Percentiles rank a stretch among this genome's conserved stretches.
Evolutionary conservation across 1,140 invertebrate genomes (phyloP).

Genomic region (Hylaeus anthracinus): DNA sequence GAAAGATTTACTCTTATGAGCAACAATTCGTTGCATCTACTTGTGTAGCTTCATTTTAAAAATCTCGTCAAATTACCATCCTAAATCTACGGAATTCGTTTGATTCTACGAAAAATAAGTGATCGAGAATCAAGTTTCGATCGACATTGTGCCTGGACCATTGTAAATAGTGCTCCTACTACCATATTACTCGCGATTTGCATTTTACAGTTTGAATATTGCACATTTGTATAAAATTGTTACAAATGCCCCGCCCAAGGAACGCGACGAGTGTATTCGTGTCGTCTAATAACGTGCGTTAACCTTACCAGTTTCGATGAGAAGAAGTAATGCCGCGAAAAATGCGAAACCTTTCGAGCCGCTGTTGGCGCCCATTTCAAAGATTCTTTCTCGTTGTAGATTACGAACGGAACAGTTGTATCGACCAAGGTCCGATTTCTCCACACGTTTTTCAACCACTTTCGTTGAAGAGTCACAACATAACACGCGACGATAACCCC

Average conservation of each 20-base stretch:
- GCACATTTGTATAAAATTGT: background rate
- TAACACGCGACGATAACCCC: background rate
- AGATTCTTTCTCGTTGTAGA: background rate
- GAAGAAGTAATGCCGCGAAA: conserved; percentile 39
- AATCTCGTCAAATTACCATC: too few relatives aligned
- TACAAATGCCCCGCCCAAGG: conserved; percentile 62
- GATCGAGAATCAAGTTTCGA: background rate
- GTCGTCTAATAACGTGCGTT: conserved; percentile 25
- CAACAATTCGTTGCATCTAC: background rate
- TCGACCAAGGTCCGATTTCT: background rate
- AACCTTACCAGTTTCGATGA: conserved; percentile 62
- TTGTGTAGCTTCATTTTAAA: too few relatives aligned
- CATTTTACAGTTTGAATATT: background rate
- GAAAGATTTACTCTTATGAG: too few relatives aligned
- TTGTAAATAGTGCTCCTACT: background rate
- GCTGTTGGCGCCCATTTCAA: conserved; percentile 45
- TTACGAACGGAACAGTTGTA: background rate
- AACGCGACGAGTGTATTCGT: conserved; percentile 23
- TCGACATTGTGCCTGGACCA: background rate
- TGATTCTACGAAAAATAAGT: background rate
- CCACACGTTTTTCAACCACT: background rate
- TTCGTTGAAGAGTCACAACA: background rate
- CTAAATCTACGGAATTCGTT: too few relatives aligned
- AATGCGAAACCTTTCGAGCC: conserved; percentile 19
- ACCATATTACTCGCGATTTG: background rate